Evolutionary conservation across 1,140 invertebrate genomes (phyloP).

Genomic region (Kradibia gibbosae): DNA sequence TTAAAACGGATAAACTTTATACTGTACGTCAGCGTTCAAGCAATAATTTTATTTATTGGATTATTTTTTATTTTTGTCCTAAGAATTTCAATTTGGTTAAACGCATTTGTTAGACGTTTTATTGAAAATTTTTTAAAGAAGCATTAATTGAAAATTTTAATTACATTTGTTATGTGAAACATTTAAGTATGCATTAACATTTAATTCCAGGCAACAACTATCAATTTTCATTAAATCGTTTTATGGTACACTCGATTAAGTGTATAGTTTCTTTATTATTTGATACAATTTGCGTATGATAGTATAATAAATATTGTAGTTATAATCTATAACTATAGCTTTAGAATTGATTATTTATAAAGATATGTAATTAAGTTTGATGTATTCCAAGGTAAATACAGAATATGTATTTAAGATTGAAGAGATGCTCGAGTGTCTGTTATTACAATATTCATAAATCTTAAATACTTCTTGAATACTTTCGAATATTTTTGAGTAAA

Average conservation of each 20-base stretch:
- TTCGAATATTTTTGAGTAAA: neutral
- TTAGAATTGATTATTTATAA: neutral
- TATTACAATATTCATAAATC: slow-evolving; percentile 14
- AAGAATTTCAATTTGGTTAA: too few species aligned
- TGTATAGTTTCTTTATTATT: neutral
- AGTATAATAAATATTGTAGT: neutral
- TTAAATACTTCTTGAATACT: slow-evolving; percentile 5
- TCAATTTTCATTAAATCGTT: neutral
- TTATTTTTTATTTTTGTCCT: too few species aligned
- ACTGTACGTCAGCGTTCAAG: too few species aligned
- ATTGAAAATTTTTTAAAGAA: too few species aligned
- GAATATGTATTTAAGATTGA: neutral
- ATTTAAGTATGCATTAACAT: too few species aligned
- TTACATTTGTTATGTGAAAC: too few species aligned
- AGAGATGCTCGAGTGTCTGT: neutral
- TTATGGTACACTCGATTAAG: neutral
- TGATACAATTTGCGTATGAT: neutral
- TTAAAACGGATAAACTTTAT: too few species aligned
- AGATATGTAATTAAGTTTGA: neutral
- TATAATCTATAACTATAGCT: neutral
- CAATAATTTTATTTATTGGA: too few species aligned
- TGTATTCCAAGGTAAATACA: slow-evolving; percentile 3
- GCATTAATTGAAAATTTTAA: too few species aligned
- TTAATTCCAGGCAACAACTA: too few species aligned
- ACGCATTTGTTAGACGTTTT: too few species aligned